Percentiles rank a stretch among this genome's conserved stretches.
Evolutionary conservation across 1,140 invertebrate genomes (phyloP).

Genomic region (Hesperophylax magnus): DNA sequence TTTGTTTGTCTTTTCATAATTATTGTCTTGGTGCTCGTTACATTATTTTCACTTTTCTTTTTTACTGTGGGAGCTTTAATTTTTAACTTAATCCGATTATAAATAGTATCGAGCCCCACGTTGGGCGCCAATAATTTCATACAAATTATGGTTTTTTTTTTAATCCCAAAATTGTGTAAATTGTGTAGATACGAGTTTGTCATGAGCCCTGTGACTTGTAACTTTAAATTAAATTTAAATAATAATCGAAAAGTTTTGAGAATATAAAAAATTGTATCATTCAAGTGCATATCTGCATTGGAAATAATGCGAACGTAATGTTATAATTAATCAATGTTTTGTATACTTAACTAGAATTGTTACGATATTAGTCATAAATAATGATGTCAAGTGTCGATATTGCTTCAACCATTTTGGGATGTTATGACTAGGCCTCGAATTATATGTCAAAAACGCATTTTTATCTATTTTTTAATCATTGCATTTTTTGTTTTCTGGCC

Average conservation of each 20-base stretch:
- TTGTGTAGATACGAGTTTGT: constrained; percentile 6
- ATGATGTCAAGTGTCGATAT: constrained; percentile 5
- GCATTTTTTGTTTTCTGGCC: no score
- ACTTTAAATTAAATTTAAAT: not conserved
- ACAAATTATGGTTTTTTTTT: no score
- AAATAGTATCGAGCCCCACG: no score
- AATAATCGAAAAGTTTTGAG: not conserved
- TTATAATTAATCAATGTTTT: constrained; percentile 23
- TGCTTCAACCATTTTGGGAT: not conserved
- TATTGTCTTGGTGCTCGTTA: no score
- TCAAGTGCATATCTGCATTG: constrained; percentile 23
- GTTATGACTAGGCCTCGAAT: no score
- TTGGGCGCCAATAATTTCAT: no score
- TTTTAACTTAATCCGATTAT: no score
- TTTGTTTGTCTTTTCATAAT: no score
- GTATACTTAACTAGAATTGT: constrained; percentile 27
- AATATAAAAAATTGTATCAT: constrained; percentile 23
- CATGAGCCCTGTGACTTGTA: not conserved
- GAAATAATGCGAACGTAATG: not conserved
- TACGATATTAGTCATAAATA: constrained; percentile 4
- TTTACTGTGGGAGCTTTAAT: no score
- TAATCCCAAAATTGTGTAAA: not conserved
- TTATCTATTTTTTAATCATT: no score
- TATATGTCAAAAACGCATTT: no score
- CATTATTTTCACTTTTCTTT: no score